These are phyloP conservation scores for Aulostomus chinensis DNA, from an alignment of 2,797 vertebrate species.

Conservation along the genomic window DNA sequence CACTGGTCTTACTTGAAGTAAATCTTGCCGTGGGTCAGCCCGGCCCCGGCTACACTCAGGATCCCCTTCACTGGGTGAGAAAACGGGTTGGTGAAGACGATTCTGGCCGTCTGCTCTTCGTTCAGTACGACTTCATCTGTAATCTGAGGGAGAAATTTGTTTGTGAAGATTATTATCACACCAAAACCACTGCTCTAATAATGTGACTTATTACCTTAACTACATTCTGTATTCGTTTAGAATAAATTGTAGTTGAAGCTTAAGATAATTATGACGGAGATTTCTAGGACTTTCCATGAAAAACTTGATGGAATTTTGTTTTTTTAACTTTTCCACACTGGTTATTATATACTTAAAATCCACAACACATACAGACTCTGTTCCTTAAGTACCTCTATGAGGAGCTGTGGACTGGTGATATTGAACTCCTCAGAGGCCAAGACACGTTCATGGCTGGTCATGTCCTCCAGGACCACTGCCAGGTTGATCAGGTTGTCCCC, in stretches of 20 bases:
- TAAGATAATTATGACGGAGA: too few species aligned
- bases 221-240: too few species aligned
- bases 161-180: too few species aligned
- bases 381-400: slow-evolving; percentile 65
- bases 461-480: slow-evolving; percentile 78
- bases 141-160: slow-evolving; percentile 53
- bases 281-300: too few species aligned
- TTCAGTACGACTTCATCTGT: slow-evolving; percentile 33
- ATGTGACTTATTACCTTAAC: too few species aligned
- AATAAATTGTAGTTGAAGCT: too few species aligned
- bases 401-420: slow-evolving; percentile 61
- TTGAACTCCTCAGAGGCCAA: slow-evolving; percentile 80
- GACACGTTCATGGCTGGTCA: slow-evolving; percentile 43
- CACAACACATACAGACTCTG: too few species aligned
- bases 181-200: too few species aligned
- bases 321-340: too few species aligned
- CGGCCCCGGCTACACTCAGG: slow-evolving; percentile 65
- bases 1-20: slow-evolving; percentile 56
- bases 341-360: too few species aligned
- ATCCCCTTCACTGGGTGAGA: slow-evolving; percentile 62
- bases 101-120: slow-evolving; percentile 46
- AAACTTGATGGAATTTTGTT: too few species aligned
- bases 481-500: slow-evolving; percentile 78
- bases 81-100: slow-evolving; percentile 74
- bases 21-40: slow-evolving; percentile 61